A percentile compares a stretch with the other conserved stretches of the same genome.
phyloP scores from a whole-genome alignment of 2,888 invertebrate genomes.

The Eilema griseolum region DNA sequence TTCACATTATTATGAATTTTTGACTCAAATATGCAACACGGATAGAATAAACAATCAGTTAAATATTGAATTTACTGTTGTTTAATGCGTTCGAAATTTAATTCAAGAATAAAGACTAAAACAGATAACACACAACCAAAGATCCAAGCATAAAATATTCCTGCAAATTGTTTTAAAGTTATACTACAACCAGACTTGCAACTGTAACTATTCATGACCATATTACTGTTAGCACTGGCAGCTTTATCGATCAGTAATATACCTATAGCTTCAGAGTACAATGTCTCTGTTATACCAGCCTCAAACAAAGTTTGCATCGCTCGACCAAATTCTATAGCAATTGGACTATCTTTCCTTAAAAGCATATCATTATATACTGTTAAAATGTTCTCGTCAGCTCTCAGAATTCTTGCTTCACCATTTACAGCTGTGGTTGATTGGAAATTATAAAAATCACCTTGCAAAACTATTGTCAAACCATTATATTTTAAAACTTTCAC shows the following conservation, averaged over 20 bases:
- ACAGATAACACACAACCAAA: constrained; percentile 65
- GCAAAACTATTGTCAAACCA: constrained; percentile 65
- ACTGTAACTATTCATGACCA: constrained; percentile 66
- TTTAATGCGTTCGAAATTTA: constrained; percentile 14
- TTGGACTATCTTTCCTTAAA: constrained; percentile 59
- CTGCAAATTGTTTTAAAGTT: constrained; percentile 63
- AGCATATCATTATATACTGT: constrained; percentile 74
- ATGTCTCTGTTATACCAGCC: constrained; percentile 67
- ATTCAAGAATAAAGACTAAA: constrained; percentile 64
- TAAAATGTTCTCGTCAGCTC: constrained; percentile 62
- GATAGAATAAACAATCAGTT: neutral
- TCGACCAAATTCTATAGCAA: constrained; percentile 58
- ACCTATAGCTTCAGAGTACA: constrained; percentile 70
- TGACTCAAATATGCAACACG: no score
- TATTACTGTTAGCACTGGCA: constrained; percentile 59
- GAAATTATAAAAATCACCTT: constrained; percentile 58
- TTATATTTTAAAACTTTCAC: constrained; percentile 53
- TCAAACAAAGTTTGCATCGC: constrained; percentile 65
- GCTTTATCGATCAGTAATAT: constrained; percentile 62
- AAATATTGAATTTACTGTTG: neutral
- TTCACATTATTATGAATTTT: no score
- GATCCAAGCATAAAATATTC: constrained; percentile 68
- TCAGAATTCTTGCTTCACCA: constrained; percentile 69
- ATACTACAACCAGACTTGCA: constrained; percentile 72
- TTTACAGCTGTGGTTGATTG: constrained; percentile 67